Evolutionary conservation across 2,113 vertebrate genomes (phyloP), one percentile per base, ranked within the genome.

Genomic region (Lagopus leucura): DNA sequence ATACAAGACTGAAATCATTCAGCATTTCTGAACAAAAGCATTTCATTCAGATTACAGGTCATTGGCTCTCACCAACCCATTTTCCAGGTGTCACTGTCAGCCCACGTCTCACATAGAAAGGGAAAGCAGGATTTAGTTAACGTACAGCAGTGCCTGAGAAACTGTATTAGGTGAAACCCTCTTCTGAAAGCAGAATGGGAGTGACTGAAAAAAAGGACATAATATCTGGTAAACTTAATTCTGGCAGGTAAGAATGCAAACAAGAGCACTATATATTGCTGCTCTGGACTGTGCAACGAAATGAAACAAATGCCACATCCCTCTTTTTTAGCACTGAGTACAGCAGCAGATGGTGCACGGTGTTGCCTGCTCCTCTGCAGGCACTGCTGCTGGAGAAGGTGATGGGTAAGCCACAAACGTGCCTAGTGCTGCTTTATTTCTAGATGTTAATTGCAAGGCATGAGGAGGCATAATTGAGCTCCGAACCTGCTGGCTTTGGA

Each of bases 211-310:
- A 91, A 92, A 88, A 63, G 69, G 90, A 89, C 75, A 92, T 55
- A 42, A 12, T 32, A 58, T 80, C 64, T 86, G 90, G 89, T 80
- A 94, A 74, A 90, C 28, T 71, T 89, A 61, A 81, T 89, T 92
- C 82, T 91, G 81, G 64, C 60, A 95, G 90, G 88, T 86, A 91
- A 69, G 78, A 75, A 79, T 25, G 43, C 30, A 92, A 84, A 79
- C 55, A 54, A 69, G 54, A 82, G 9, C 71, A 52, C 30, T 85
- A 15, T n/a, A 6, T 86, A 82, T 18, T 55, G 67, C 64, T 75
- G n/a, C 18, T 64, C 36, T 80, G 42, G 50, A 42, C 36, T 55
- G 9, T 19, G 66, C 28, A 86, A 45, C 60, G 38, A 72, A 88
- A 64, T 8, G 71, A 81, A n/a, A 55, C 61, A 60, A 19, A 11